A percentile compares a stretch with the other conserved stretches of the same genome.
These are phyloP conservation scores for Enoplosus armatus DNA, from an alignment of 2,797 vertebrate genomes.

Conservation along the genomic window DNA sequence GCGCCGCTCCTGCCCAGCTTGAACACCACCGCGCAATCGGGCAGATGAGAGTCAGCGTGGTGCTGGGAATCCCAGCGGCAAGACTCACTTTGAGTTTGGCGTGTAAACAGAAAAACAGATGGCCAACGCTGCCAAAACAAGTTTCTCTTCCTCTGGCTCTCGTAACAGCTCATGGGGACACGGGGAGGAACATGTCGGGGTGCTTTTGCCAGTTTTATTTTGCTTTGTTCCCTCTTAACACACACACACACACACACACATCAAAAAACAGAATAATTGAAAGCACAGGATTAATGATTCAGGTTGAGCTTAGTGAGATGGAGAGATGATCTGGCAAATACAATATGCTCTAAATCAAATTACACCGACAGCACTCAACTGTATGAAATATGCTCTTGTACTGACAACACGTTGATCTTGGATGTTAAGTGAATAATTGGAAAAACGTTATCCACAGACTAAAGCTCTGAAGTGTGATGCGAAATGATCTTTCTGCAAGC, in stretches of 20 bases:
- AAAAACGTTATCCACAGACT: neutral
- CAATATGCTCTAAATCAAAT: slow-evolving; percentile 26
- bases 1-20: slow-evolving; percentile 20
- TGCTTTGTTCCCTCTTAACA: slow-evolving; percentile 20
- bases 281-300: slow-evolving; percentile 63
- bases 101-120: slow-evolving; percentile 64
- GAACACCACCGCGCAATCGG: slow-evolving; percentile 24
- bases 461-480: neutral
- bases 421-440: neutral
- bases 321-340: slow-evolving; percentile 25
- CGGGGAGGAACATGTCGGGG: neutral
- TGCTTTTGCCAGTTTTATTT: slow-evolving; percentile 17
- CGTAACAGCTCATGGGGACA: slow-evolving; percentile 10
- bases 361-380: neutral
- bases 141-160: slow-evolving; percentile 14
- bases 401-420: neutral
- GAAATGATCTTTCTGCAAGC: neutral
- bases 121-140: slow-evolving; percentile 41
- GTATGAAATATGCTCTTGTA: slow-evolving; percentile 1
- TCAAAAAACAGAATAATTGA: slow-evolving; percentile 59
- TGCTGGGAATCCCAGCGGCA: slow-evolving; percentile 45
- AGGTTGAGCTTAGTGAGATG: slow-evolving; percentile 26
- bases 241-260: slow-evolving; percentile 42
- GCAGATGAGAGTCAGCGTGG: slow-evolving; percentile 46
- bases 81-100: slow-evolving; percentile 45